Base-by-base conservation (phyloP, 2,888 invertebrate species). In the Aspidiotus rigidus region DNA sequence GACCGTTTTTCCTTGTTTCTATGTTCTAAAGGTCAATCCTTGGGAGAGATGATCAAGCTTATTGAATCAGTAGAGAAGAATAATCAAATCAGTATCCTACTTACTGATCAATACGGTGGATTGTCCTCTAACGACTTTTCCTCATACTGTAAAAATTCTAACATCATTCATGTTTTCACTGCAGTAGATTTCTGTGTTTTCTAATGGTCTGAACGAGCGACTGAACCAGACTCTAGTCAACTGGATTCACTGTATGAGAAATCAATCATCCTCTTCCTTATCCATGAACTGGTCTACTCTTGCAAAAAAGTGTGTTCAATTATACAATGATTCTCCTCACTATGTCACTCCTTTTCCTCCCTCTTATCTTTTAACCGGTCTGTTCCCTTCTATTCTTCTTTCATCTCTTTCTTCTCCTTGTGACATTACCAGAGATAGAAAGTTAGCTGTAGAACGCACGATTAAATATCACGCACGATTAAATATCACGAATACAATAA, bases 1-100 rank as follows among this genome's bases (percentile, higher is more conserved):
- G 74, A 75, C 56, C 74, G 74, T 53, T 74, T 74, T 56, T 74
- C 75, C n/a, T 73, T 44, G 74, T 73, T 75, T 64, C 42, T 70
- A 49, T 74, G 74, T 17, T 75, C 74, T 54, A 74, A 73, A 63
- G 73, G 72, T n/a, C 73, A 76, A 71, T 72, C 56, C 10, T n/a
- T 7, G 15, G 3, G 3, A 17, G 56, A 56, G 16, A 56, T 56
- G 56, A 56, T 56, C 56, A 5, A 2, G n/a, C 56, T 56, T 15
- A 17, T 56, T 56, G 56, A 2, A 2, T 56, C 16, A 56, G 56
- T 56, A 1, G 3, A 56, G 10, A 56, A 16, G 7, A n/a, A 56
- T 13, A n/a, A 11, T 17, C 56, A 1, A 3, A 56, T 56, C 56
- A 16, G 56, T 3, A 56, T 17, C 3, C 56, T 56, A 5, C 56